Conservation (phyloP, 1,140 invertebrate species). For the Meteorus sp. region DNA sequence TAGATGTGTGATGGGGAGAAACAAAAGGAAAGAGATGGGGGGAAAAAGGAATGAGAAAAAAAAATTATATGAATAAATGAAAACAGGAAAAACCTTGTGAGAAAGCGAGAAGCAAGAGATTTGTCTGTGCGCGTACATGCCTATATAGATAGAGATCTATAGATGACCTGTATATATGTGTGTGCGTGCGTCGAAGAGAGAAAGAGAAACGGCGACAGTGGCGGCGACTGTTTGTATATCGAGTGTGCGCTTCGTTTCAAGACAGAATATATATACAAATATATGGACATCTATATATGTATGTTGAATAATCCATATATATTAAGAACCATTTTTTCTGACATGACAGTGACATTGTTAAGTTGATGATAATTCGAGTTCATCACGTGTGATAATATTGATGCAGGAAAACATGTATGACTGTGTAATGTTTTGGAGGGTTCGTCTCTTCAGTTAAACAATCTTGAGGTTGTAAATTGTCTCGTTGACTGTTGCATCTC, state of each 20-base stretch:
- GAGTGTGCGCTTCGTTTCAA: conserved; percentile 9
- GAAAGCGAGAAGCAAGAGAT: neutral
- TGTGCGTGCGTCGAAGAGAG: neutral
- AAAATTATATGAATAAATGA: neutral
- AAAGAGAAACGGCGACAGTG: conserved; percentile 4
- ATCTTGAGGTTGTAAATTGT: neutral
- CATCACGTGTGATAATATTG: neutral
- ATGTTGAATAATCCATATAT: too few species aligned
- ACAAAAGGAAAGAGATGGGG: neutral
- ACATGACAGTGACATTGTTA: too few species aligned
- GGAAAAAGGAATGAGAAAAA: too few species aligned
- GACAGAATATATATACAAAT: neutral
- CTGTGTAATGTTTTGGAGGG: too few species aligned
- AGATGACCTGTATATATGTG: too few species aligned
- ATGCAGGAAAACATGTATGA: too few species aligned
- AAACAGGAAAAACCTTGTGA: neutral
- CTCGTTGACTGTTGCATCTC: neutral
- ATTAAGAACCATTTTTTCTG: too few species aligned
- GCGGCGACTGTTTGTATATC: conserved; percentile 19
- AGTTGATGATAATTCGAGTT: neutral
- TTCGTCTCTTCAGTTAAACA: too few species aligned
- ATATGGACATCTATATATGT: neutral
- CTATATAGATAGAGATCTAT: too few species aligned
- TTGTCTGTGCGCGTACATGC: neutral
- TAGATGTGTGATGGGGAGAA: neutral